phyloP scores from a whole-genome alignment of 35 echinoderm and acorn worm species.

The Patiria miniata region DNA sequence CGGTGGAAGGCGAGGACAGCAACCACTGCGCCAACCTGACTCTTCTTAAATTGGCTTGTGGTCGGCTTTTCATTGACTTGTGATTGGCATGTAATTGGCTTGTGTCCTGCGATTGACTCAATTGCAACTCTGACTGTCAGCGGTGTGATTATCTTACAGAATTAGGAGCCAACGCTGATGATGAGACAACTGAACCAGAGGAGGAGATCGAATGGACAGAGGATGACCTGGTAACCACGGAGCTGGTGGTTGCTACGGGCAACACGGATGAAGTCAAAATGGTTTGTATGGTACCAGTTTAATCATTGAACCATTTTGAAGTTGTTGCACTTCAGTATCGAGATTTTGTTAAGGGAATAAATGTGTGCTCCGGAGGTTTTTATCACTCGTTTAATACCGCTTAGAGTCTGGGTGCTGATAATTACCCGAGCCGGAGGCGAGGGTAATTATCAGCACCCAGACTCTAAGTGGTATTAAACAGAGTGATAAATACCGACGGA shows the following conservation, averaged over 20 bases:
- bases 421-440: too few relatives aligned
- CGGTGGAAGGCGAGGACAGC: too few relatives aligned
- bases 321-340: neutral
- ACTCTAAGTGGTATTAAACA: too few relatives aligned
- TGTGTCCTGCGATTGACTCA: neutral
- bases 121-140: neutral
- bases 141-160: conserved; percentile 14
- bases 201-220: conserved; percentile 26
- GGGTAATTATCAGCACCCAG: too few relatives aligned
- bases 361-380: too few relatives aligned
- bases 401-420: too few relatives aligned
- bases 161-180: neutral
- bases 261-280: conserved; percentile 21
- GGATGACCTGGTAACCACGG: conserved; percentile 23
- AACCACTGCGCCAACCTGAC: too few relatives aligned
- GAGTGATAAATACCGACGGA: too few relatives aligned
- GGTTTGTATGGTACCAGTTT: conserved; percentile 19
- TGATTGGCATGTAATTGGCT: too few relatives aligned
- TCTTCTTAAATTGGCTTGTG: too few relatives aligned
- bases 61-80: neutral
- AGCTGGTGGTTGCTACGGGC: conserved; percentile 31
- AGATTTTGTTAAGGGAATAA: too few relatives aligned
- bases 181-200: conserved; percentile 13
- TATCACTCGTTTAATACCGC: too few relatives aligned
- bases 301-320: neutral